These are phyloP conservation scores for Macrotrachela quadricornifera DNA, from an alignment of 1,140 invertebrate species.

Conservation along the genomic window DNA sequence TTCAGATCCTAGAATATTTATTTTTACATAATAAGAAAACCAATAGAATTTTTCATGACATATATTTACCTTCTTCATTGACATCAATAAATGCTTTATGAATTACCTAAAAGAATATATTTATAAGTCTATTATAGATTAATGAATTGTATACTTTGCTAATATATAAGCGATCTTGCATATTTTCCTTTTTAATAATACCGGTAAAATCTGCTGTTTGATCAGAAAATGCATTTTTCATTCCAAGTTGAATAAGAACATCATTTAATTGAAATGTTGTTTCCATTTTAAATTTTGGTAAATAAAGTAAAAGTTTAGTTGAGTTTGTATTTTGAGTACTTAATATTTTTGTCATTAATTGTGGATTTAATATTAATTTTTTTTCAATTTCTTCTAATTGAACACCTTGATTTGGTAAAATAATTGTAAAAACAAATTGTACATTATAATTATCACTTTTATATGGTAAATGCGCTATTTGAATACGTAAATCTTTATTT, in stretches of 20 bases:
- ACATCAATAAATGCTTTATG: conserved; percentile 9
- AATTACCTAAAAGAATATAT: not conserved
- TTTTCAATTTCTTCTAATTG: too few species aligned
- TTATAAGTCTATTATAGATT: too few species aligned
- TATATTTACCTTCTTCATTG: conserved; percentile 14
- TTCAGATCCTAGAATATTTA: too few species aligned
- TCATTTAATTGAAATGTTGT: conserved; percentile 15
- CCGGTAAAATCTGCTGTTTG: conserved; percentile 38
- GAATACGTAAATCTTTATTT: too few species aligned
- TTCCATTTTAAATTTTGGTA: conserved; percentile 47
- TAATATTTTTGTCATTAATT: conserved; percentile 7
- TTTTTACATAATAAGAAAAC: too few species aligned
- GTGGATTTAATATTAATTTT: not conserved
- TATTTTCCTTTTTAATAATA: conserved; percentile 11
- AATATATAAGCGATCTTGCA: not conserved
- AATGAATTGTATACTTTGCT: not conserved
- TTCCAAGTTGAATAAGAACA: conserved; percentile 29
- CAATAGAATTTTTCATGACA: too few species aligned
- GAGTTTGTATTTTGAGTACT: not conserved
- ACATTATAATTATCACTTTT: too few species aligned
- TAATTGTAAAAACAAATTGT: too few species aligned
- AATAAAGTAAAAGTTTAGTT: conserved; percentile 12
- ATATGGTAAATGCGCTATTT: too few species aligned
- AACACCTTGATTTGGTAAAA: too few species aligned
- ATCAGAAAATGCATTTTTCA: conserved; percentile 39